Base-by-base conservation (phyloP, 2,113 vertebrate genomes). In the Percina caprodes region DNA sequence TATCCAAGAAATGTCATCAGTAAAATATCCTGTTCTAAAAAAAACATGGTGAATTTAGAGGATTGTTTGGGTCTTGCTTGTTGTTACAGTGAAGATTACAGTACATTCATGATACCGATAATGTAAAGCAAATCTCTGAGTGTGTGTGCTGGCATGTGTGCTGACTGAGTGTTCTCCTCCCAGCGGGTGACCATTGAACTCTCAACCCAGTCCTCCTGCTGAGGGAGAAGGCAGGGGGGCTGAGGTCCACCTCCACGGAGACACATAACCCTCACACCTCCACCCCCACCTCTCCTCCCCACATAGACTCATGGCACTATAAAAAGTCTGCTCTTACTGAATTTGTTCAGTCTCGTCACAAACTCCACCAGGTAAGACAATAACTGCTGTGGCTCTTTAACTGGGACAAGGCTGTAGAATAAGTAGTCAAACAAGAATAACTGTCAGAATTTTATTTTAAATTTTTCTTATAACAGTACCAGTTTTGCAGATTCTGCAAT, bases 241-340 rank as follows among this genome's bases (percentile, higher is more conserved):
- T 94, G 94, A 96, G 94, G 94, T 95, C 93, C 92, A 95, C 69
- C 88, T 95, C 94, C 94, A 94, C 93, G 84, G 78, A 92, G 91
- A 89, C 94, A 93, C 77, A 70, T 70, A 80, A 51, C 46, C 70
- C 80, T 81, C 84, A 79, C 78, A 76, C 79, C 83, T 74, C 69
- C 69, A 35, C 69, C 85, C 90, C 80, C 23, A 26, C 52, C 85
- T 81, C 46, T 77, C 91, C 82, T 77, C 81, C 82, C 55, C 21
- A 16, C 69, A 71, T 45, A 1, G 77, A 81, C 79, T 82, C 49
- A 23, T 68, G 52, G 14, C 80, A 54, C 73, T 95, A 95, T 96
- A 95, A 93, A 94, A 95, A 84, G 54, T 77, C 33, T 49, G 67
- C 70, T 79, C 60, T 62, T 7, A 6, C 68, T 77, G 33, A 58